These are phyloP conservation scores for Teleopsis dalmanni DNA, from an alignment of 1,140 invertebrate genomes.

Conservation along the genomic window DNA sequence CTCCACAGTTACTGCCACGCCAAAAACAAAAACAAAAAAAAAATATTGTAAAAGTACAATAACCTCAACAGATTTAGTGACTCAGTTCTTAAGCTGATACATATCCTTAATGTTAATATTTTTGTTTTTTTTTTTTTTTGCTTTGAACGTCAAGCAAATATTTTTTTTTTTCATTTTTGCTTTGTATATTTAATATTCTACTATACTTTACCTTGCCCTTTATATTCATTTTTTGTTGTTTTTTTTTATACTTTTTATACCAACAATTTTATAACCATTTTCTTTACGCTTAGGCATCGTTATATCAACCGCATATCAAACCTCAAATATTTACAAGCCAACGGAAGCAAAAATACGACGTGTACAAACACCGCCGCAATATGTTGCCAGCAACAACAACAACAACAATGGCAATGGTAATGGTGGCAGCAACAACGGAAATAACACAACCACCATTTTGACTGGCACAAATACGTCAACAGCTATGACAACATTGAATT, in stretches of 20 bases:
- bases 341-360: slow-evolving; percentile 38
- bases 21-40: too few species aligned
- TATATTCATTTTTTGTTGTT: too few species aligned
- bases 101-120: too few species aligned
- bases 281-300: slow-evolving; percentile 9
- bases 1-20: too few species aligned
- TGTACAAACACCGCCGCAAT: slow-evolving; percentile 35
- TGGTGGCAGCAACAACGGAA: slow-evolving; percentile 9
- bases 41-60: too few species aligned
- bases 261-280: neutral
- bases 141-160: too few species aligned
- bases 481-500: slow-evolving; percentile 7
- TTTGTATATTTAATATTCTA: neutral
- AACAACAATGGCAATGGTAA: slow-evolving; percentile 2
- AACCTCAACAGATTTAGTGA: too few species aligned
- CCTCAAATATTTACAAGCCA: slow-evolving; percentile 31
- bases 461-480: slow-evolving; percentile 5
- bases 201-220: neutral
- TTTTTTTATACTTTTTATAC: too few species aligned
- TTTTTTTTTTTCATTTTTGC: too few species aligned
- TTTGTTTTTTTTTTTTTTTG: too few species aligned
- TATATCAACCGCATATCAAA: slow-evolving; percentile 17
- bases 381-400: neutral
- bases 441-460: neutral
- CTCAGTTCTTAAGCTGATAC: too few species aligned